phyloP scores from a whole-genome alignment of 2,888 invertebrate species.

The Athalia cordata region DNA sequence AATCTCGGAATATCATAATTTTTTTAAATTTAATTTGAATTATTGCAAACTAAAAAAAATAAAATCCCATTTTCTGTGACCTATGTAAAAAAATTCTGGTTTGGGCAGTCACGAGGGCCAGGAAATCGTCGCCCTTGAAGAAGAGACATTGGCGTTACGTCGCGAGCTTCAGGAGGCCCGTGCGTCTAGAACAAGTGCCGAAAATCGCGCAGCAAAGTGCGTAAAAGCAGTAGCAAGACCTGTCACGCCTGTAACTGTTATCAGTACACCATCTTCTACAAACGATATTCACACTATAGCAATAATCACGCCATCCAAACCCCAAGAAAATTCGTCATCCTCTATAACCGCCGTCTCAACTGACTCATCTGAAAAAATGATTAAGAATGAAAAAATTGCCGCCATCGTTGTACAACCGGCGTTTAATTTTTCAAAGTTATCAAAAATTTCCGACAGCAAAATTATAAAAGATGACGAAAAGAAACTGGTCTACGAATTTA shows the following conservation, averaged over 20 bases:
- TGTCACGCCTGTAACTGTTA: conserved; percentile 63
- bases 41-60: background rate
- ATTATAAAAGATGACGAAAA: background rate
- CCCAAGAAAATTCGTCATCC: background rate
- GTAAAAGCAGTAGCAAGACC: conserved; percentile 63
- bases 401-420: background rate
- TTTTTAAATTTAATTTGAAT: too few relatives aligned
- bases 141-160: conserved; percentile 68
- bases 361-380: background rate
- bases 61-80: background rate
- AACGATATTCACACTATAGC: conserved; percentile 49
- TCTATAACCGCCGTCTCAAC: conserved; percentile 9
- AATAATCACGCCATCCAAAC: conserved; percentile 36
- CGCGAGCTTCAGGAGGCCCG: conserved; percentile 71
- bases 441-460: background rate
- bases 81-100: background rate
- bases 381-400: too few relatives aligned
- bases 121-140: conserved; percentile 71
- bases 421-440: background rate
- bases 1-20: too few relatives aligned
- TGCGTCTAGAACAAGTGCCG: conserved; percentile 64
- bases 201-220: conserved; percentile 70
- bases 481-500: background rate
- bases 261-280: conserved; percentile 70
- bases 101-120: conserved; percentile 63